Base-by-base conservation (phyloP, 2,797 vertebrate species). In the Rachycentron canadum region DNA sequence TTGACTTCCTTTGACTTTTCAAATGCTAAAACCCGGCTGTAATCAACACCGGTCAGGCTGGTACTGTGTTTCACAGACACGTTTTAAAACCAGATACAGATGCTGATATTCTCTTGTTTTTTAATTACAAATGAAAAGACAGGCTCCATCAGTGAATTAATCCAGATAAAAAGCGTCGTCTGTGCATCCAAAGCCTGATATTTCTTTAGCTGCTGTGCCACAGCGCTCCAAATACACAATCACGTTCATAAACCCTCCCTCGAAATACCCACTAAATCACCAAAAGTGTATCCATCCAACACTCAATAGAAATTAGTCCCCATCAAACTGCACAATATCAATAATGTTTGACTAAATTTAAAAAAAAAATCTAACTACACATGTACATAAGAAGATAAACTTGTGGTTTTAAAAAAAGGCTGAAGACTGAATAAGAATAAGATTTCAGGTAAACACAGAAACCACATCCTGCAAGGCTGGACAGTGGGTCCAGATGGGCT, bases 41-140 rank as follows among this genome's bases (percentile, higher is more conserved):
- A 70, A 76, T 78, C 66, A 43, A 45, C 67, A 66, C 65, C 32
- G 75, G 32, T 65, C 30, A 13, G 19, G 8, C 70, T 67, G 61
- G 26, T 58, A 4, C 58, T 56, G 0, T 25, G 1, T 40, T 13
- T 30, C 16, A 70, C 49, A 47, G 43, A 28, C 17, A 30, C 10
- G 19, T 50, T 70, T 28, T 3, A 40, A 76, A 41, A 26, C 41
- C 58, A 58, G 71, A 53, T 36, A 14, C 10, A 25, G 10, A 9
- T 14, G 26, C 6, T 9, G 50, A 58, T 62, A 16, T 23, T 26
- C 45, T 21, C 10, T 62, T 49, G 41, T 61, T 26, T 3, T 58
- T 77, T 3, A 32, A 26, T 5, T 10, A 23, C 3, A 62, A 17
- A 59, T 30, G 26, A 59, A 60, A 47, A 73, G 49, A 30, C 59